phyloP scores from a whole-genome alignment of 1,140 invertebrate genomes.

The Penaeus japonicus region DNA sequence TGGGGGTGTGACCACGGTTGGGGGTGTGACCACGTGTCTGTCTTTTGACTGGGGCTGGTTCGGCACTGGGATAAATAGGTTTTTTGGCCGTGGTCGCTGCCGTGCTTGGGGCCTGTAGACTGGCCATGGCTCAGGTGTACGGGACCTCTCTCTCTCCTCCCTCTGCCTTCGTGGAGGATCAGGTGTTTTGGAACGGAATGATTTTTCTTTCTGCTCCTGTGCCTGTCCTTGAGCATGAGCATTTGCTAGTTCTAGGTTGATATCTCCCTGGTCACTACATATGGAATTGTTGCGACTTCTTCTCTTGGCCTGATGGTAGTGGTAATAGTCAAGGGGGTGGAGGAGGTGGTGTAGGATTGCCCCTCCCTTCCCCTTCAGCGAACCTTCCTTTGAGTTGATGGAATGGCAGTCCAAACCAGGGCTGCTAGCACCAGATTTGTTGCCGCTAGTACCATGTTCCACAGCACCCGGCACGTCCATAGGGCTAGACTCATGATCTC shows the following conservation, averaged over 20 bases:
- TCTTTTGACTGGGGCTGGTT: not conserved
- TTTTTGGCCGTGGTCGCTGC: not conserved
- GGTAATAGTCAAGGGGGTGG: conserved; percentile 34
- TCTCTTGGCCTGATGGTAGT: conserved; percentile 33
- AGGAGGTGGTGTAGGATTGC: conserved; percentile 27
- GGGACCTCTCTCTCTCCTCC: not conserved
- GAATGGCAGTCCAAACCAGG: not conserved
- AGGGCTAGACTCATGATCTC: not conserved
- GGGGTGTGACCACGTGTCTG: no score
- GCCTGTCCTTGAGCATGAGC: no score
- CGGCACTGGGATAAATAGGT: not conserved
- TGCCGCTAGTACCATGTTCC: not conserved
- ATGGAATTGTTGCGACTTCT: conserved; percentile 32
- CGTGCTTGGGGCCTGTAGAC: conserved; percentile 32
- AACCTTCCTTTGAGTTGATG: not conserved
- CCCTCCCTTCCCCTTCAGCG: conserved; percentile 16
- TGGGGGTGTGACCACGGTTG: no score
- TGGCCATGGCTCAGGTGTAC: conserved; percentile 28
- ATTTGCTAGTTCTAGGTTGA: not conserved
- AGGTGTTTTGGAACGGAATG: not conserved
- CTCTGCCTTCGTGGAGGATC: conserved; percentile 1
- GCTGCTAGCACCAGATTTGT: conserved; percentile 15
- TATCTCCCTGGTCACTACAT: not conserved
- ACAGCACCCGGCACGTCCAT: no score
- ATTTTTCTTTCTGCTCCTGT: no score